A percentile compares a stretch with the other conserved stretches of the same genome.
phyloP scores from a whole-genome alignment of 2,888 invertebrate genomes.

The Ischnus inquisitorius region DNA sequence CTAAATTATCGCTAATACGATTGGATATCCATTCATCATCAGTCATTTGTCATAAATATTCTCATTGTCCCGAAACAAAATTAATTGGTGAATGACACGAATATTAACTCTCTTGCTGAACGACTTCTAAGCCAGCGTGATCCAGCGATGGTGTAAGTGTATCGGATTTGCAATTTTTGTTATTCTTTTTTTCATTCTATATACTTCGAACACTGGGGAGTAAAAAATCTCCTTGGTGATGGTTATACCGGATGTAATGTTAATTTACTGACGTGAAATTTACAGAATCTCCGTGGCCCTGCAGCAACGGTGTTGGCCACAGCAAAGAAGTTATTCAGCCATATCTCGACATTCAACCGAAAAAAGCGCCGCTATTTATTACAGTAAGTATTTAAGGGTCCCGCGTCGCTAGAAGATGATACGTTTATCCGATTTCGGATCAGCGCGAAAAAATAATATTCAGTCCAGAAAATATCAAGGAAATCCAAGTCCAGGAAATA shows the following conservation, averaged over 20 bases:
- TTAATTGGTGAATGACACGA: conserved; percentile 63
- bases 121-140: conserved; percentile 58
- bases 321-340: conserved; percentile 83
- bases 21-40: conserved; percentile 50
- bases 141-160: conserved; percentile 53
- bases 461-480: too few species aligned
- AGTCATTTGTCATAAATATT: conserved; percentile 58
- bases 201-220: background rate
- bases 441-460: background rate
- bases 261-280: conserved; percentile 52
- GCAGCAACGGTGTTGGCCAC: conserved; percentile 77
- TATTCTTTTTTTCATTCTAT: conserved; percentile 16
- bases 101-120: conserved; percentile 63
- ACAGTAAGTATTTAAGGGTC: conserved; percentile 87
- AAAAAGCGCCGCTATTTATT: conserved; percentile 89
- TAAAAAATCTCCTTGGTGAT: conserved; percentile 17
- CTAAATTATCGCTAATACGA: conserved; percentile 24
- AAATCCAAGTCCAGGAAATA: background rate
- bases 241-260: conserved; percentile 27
- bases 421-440: too few species aligned
- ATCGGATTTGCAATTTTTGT: conserved; percentile 46
- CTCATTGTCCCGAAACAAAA: conserved; percentile 57
- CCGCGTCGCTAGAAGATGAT: background rate
- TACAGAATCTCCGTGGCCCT: conserved; percentile 84
- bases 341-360: conserved; percentile 85